These are phyloP conservation scores for Oreochromis spilurus DNA, from an alignment of 2,113 vertebrate species.

Conservation along the genomic window DNA sequence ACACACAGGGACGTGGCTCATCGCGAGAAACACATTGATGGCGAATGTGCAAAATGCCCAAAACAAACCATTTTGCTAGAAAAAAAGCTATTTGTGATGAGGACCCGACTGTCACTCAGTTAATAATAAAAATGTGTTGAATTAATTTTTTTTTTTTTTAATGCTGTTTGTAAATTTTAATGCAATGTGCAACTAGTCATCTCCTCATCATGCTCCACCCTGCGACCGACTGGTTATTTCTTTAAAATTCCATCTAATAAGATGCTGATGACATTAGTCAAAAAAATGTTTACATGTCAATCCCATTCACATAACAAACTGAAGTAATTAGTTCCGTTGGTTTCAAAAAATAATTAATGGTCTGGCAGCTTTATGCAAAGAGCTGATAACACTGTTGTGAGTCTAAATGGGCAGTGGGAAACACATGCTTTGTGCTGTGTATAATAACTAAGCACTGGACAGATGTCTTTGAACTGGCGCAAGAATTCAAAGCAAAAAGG, in stretches of 20 bases:
- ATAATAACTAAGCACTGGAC: conserved; percentile 21
- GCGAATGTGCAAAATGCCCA: not conserved
- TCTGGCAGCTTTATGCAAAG: conserved; percentile 48
- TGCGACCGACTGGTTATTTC: not conserved
- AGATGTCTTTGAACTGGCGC: conserved; percentile 30
- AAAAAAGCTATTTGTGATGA: not conserved
- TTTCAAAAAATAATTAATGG: conserved; percentile 34
- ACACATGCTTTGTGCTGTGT: conserved; percentile 2
- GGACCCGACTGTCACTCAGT: not conserved
- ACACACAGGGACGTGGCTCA: conserved; percentile 9
- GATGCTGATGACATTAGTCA: not conserved
- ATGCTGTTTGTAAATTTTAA: not conserved
- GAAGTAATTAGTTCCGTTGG: conserved; percentile 39
- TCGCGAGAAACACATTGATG: conserved; percentile 6
- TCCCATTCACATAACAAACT: conserved; percentile 31
- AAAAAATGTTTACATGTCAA: conserved; percentile 7
- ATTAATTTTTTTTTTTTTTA: not conserved
- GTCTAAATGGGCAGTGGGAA: conserved; percentile 12
- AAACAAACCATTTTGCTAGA: not conserved
- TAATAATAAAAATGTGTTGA: not conserved
- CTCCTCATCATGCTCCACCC: not conserved
- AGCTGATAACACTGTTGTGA: conserved; percentile 42
- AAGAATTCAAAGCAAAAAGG: conserved; percentile 27
- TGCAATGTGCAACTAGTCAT: not conserved
- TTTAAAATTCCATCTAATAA: not conserved